Evolutionary conservation across 1,140 invertebrate genomes (phyloP).

Genomic region (Brevipalpus yothersi): DNA sequence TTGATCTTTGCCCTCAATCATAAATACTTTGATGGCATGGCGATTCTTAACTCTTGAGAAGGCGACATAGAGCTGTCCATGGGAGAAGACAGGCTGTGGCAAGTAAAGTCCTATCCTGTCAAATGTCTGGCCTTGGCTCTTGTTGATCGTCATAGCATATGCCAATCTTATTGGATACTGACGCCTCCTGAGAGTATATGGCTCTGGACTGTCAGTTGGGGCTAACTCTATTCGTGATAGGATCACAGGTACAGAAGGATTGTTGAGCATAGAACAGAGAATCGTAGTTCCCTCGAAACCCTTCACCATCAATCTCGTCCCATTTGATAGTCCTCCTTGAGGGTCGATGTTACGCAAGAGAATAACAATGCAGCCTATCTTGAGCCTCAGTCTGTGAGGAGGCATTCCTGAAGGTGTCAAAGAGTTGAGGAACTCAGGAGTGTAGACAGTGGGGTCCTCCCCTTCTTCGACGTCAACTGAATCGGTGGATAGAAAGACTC

Average conservation of each 20-base stretch:
- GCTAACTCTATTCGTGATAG: too few species aligned
- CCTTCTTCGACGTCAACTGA: not conserved
- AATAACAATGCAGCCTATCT: not conserved
- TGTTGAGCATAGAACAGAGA: too few species aligned
- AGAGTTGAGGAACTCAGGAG: not conserved
- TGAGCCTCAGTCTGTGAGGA: not conserved
- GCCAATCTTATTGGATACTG: constrained; percentile 11
- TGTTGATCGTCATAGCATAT: constrained; percentile 28
- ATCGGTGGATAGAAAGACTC: not conserved
- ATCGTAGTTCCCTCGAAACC: too few species aligned
- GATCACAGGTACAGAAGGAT: too few species aligned
- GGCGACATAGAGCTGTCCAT: not conserved
- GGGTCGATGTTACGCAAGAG: not conserved
- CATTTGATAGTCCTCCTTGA: not conserved
- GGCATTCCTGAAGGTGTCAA: not conserved
- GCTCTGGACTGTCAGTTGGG: too few species aligned
- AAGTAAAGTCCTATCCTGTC: constrained; percentile 1
- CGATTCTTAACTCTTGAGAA: too few species aligned
- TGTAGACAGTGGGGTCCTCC: not conserved
- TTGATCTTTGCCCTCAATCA: too few species aligned
- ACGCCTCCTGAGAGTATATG: too few species aligned
- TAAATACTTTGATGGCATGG: too few species aligned
- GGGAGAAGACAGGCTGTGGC: not conserved
- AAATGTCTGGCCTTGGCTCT: constrained; percentile 24
- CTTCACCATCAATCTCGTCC: not conserved